Base-by-base conservation (phyloP, 2,888 invertebrate genomes). In the Nipponacmea schrenckii region DNA sequence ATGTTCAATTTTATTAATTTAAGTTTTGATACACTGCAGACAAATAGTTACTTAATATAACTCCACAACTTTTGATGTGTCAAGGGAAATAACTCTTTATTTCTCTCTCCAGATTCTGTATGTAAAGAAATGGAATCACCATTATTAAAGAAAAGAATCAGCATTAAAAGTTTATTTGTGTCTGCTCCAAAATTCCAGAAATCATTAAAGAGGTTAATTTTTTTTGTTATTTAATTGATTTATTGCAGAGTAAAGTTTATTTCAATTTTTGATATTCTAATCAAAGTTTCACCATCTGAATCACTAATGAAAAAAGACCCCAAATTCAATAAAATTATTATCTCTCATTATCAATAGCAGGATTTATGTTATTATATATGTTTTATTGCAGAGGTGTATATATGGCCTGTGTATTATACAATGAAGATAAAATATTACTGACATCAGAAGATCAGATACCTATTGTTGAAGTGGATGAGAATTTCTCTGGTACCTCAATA, bases 371-470 rank as follows among this genome's bases (percentile, higher is more conserved):
- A 26, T 5, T 62, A 26, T 62, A 26, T 26, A 26, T 56, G 56
- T 63, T n/a, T 70, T 62, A 62, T 91, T 91, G 7, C 90, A 96
- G 98, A 76, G 98, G 98, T 1, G 95, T 97, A 8, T 97, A 96
- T 88, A 90, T 99, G 81, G 95, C 97, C 0, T 96, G 96, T 86
- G 92, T 98, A 75, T 91, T 98, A 56, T 97, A 97, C 91, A 94
- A 95, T 88, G 98, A 98, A 86, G 97, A 98, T 89, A 96, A 95
- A 88, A 94, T 99, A 67, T 91, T 98, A 83, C 96, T 97, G 72
- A 98, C 98, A 48, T 96, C 96, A 82, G 98, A 98, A 90, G 98
- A 99, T 88, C 96, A 96, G 89, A 91, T 98, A 75, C 98, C 98
- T 0, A 95, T 97, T 74, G 94, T 98, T 83, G 97, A 98, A 91